Conservation (phyloP, 2,888 invertebrate genomes). For the Phrixothrix hirtus region DNA sequence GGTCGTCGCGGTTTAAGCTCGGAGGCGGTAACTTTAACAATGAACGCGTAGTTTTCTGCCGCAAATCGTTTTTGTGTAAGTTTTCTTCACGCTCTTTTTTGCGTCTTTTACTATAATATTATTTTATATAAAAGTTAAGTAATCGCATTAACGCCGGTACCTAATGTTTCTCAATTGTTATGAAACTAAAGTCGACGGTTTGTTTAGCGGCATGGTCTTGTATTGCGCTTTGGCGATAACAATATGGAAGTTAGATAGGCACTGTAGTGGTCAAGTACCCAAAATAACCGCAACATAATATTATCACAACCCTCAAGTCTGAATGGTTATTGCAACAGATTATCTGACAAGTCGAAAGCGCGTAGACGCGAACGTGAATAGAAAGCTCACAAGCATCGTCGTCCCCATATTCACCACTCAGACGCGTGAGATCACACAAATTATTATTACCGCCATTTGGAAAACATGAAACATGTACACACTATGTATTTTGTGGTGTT, state of each 20-base stretch:
- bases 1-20: slow-evolving; percentile 7
- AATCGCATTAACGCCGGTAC: slow-evolving; percentile 5
- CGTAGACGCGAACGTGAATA: slow-evolving; percentile 27
- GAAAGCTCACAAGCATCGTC: slow-evolving; percentile 16
- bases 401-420: slow-evolving; percentile 11
- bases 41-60: slow-evolving; percentile 6
- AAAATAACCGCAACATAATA: slow-evolving; percentile 37
- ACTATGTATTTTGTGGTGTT: slow-evolving; percentile 25
- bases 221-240: slow-evolving; percentile 24
- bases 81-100: slow-evolving; percentile 5
- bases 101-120: slow-evolving; percentile 5
- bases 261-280: slow-evolving; percentile 35
- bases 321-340: slow-evolving; percentile 36
- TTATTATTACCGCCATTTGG: slow-evolving; percentile 27
- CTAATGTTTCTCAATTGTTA: slow-evolving; percentile 9
- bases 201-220: slow-evolving; percentile 6
- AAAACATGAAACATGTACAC: slow-evolving; percentile 28
- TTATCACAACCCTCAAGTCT: slow-evolving; percentile 33
- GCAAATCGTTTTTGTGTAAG: neutral
- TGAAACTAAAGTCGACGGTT: slow-evolving; percentile 16
- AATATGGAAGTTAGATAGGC: slow-evolving; percentile 28
- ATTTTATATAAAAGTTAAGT: slow-evolving; percentile 3
- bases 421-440: slow-evolving; percentile 23
- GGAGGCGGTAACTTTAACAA: slow-evolving; percentile 12
- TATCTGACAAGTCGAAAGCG: slow-evolving; percentile 29